Percentiles rank a stretch among this genome's conserved stretches.
Evolutionary conservation across 2,113 vertebrate species (phyloP).

Genomic region (Rattus norvegicus): GRCr8 NC_086019.1:27487001-27487500

Average conservation of each 20-base stretch:
- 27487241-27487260: too few relatives aligned
- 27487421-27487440: not conserved
- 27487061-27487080: too few relatives aligned
- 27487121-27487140: not conserved
- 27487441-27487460: not conserved
- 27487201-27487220: not conserved
- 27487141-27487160: not conserved
- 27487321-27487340: not conserved
- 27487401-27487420: not conserved
- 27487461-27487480: not conserved
- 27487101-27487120: not conserved
- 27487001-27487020: too few relatives aligned
- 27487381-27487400: not conserved
- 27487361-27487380: not conserved
- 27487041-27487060: too few relatives aligned
- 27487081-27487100: not conserved
- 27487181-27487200: not conserved
- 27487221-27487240: not conserved
- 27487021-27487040: too few relatives aligned
- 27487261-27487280: not conserved
- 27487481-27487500: not conserved
- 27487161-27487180: not conserved
- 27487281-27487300: not conserved
- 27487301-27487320: not conserved
- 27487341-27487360: not conserved